Evolutionary conservation across 2,797 vertebrate genomes (phyloP), one percentile per base, ranked within the genome.

Genomic region (Luscinia megarhynchos): DNA sequence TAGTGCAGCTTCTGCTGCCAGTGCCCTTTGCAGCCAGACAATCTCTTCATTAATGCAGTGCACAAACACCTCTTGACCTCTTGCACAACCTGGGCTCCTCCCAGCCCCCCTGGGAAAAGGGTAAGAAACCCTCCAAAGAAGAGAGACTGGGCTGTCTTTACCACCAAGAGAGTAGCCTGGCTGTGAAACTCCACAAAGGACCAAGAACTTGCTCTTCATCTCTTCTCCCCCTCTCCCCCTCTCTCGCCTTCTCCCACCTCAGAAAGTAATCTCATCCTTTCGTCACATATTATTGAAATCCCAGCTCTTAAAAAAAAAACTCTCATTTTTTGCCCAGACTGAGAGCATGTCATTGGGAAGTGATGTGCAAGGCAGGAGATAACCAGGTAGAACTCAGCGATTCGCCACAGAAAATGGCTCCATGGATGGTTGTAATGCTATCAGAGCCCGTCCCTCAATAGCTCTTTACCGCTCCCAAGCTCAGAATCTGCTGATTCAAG

Each of bases 351-450:
- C 98, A 98, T 98, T 98, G 86, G 98, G 98, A 98, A 98, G 97
- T 98, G 98, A 98, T 98, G 98, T 98, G 98, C 98, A 98, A 98
- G 98, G 98, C 98, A 98, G 97, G 97, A 98, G 98, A 98, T 98
- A 98, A 98, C 98, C 98, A 98, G 97, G 98, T 98, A 98, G 98
- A 98, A 98, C 98, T 98, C 98, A 98, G 96, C 97, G 95, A 98
- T 98, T 98, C 97, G 98, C 98, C 98, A 98, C 98, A 98, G 98
- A 98, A 98, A 98, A 98, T 98, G 98, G 98, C 97, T 97, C 98
- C 98, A 97, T 98, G 97, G 96, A 98, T 98, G 98, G 97, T 98
- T 94, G 96, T 98, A 98, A 98, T 98, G 98, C 98, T 98, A 98
- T 98, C 98, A 98, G 95, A 98, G 97, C 89, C 97, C 79, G 80